phyloP scores from a whole-genome alignment of 2,797 vertebrate species.

The Pipistrellus pipistrellus region DNA sequence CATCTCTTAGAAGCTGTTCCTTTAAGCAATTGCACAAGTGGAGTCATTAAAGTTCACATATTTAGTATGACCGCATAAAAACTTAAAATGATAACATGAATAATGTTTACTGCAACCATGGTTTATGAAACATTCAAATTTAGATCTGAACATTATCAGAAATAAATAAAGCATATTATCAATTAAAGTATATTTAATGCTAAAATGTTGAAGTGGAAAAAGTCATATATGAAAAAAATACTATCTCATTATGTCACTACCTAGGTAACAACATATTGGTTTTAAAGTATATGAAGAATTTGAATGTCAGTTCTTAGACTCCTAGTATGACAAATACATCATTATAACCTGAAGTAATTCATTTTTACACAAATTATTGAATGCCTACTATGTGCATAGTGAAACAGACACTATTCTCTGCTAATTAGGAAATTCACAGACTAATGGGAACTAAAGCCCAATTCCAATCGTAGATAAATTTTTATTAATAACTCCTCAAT shows the following conservation, averaged over 20 bases:
- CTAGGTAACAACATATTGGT: not conserved
- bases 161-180: constrained; percentile 11
- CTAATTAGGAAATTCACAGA: not conserved
- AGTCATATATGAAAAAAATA: not conserved
- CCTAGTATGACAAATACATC: not conserved
- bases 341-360: constrained; percentile 10
- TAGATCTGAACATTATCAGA: constrained; percentile 33
- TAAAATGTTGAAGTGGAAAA: constrained; percentile 33
- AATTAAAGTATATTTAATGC: constrained; percentile 56
- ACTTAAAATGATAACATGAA: not conserved
- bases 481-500: constrained; percentile 38
- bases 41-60: not conserved
- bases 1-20: not conserved
- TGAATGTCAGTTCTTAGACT: constrained; percentile 16
- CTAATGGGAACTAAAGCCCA: constrained; percentile 15
- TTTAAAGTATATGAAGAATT: constrained; percentile 13
- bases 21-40: not conserved
- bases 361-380: not conserved
- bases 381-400: not conserved
- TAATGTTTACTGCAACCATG: not conserved
- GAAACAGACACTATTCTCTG: constrained; percentile 1
- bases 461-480: constrained; percentile 18
- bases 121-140: constrained; percentile 31
- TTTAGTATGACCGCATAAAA: constrained; percentile 13
- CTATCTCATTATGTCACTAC: not conserved